Evolutionary conservation across 2,888 invertebrate species (phyloP), one percentile per base, ranked within the genome.

Genomic region (Keiferia lycopersicella): DNA sequence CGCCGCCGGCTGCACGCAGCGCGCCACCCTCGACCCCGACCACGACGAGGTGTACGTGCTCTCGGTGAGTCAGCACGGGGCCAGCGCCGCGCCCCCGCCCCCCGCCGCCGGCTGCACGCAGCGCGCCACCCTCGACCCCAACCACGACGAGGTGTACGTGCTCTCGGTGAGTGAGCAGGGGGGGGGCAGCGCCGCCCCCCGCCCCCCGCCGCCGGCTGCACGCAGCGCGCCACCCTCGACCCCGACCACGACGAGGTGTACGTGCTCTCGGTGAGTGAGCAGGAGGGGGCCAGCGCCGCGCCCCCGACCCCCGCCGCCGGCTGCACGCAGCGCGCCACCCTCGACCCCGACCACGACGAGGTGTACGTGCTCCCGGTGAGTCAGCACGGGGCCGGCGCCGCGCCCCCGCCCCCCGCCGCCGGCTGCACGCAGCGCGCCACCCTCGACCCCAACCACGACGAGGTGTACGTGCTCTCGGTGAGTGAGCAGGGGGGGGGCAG

Each of bases 351-450:
- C 71, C 91, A 94, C 12, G 95, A 96, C 82, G 97, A 97, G 89
- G 96, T 98, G 75, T 96, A 96, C 87, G 95, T 97, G 69, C 93
- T 34, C 8, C 8, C 34, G 34, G 34, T 34, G 34, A 34, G 34
- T 34, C 73, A 73, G 71, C 39, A 77, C 93, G 61, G 61, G 94
- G 94, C 70, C 92, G 88, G 45, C 68, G 77, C 79, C 61, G 70
- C 67, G 65, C 80, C 79, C 70, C 83, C 84, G 14, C 45, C 50
- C 64, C 94, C 96, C 53, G 94, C 95, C 12, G 94, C 96, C 66
- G 97, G 97, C 22, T 97, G 96, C 84, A 97, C 97, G 60, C 96
- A 97, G 82, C 93, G 97, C 67, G 97, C 97, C 64, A 97, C 97
- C 48, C 94, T 98, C 69, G 97, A 98, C 91, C 95, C 96, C 62